Base-by-base conservation (phyloP, 2,113 vertebrate species). In the Alosa alosa region DNA sequence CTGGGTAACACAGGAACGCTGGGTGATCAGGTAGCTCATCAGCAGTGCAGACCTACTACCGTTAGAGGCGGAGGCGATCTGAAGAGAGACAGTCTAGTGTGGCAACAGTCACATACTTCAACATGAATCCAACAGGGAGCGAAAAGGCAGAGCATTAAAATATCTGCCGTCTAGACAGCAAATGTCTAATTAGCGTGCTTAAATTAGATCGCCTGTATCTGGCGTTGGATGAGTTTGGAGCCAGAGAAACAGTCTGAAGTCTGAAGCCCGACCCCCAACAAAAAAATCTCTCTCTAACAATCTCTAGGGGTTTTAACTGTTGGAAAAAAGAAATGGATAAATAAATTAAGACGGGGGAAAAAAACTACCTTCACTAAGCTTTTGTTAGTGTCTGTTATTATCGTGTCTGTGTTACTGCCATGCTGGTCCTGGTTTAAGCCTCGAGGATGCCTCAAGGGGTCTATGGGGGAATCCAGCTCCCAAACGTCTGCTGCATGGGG, bases 121-220 rank as follows among this genome's bases (percentile, higher is more conserved):
- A 91, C 86, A 88, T 75, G 36, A 60, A 57, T 39, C 22, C 39
- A 47, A 68, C 22, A 68, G 83, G 46, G 57, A 72, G 83, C 7
- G 4, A 46, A 68, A 78, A 44, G 86, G 91, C 88, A 90, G 88
- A 72, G 64, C 64, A 72, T 72, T 72, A 72, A 72, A 72, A 72
- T 72, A 72, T 72, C 64, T 72, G 22, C 31, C 64, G 64, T 72
- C 64, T 72, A 72, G 64, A 72, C 64, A 72, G 64, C 64, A 72
- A 72, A 72, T 72, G 64, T 72, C 64, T 72, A 72, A 72, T 72
- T 72, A 72, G 64, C 10, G 64, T 72, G n/a, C 64, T 72, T 72
- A 72, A 72, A 72, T 72, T 72, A 72, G 64, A 72, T 11, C 64
- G 41, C 25, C 9, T 11, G 64, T 72, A 72, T 72, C 64, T 72